phyloP scores from a whole-genome alignment of 2,797 vertebrate genomes.

The Channallabes apus region DNA sequence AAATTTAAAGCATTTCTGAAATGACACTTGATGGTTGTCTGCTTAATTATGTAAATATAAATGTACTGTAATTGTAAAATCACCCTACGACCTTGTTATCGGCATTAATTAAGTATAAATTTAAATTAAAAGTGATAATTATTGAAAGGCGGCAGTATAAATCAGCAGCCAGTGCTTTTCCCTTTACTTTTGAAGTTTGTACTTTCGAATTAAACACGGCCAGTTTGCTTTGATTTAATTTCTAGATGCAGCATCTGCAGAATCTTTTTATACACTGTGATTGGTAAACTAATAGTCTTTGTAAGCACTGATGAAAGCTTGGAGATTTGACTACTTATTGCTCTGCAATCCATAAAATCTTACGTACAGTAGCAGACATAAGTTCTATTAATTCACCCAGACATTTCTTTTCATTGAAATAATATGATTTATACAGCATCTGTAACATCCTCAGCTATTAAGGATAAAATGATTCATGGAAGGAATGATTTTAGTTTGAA shows the following conservation, averaged over 20 bases:
- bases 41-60: background rate
- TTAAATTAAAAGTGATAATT: background rate
- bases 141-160: background rate
- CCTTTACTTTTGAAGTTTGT: background rate
- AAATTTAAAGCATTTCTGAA: background rate
- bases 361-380: slow-evolving; percentile 8
- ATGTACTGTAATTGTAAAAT: background rate
- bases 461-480: slow-evolving; percentile 59
- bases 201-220: background rate
- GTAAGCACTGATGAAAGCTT: slow-evolving; percentile 33
- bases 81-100: background rate
- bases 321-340: slow-evolving; percentile 29
- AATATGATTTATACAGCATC: slow-evolving; percentile 63
- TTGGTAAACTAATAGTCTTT: slow-evolving; percentile 43
- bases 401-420: slow-evolving; percentile 56
- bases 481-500: slow-evolving; percentile 52
- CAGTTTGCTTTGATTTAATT: background rate
- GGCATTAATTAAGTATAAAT: background rate
- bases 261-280: slow-evolving; percentile 30
- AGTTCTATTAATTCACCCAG: slow-evolving; percentile 58
- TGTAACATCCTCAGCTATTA: slow-evolving; percentile 65
- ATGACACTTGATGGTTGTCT: background rate
- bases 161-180: background rate
- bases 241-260: slow-evolving; percentile 32
- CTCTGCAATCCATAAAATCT: slow-evolving; percentile 33